Percentiles rank a stretch among this genome's conserved stretches.
These are phyloP conservation scores for Lepeophtheirus salmonis DNA, from an alignment of 1,140 invertebrate genomes.

Conservation along the genomic window DNA sequence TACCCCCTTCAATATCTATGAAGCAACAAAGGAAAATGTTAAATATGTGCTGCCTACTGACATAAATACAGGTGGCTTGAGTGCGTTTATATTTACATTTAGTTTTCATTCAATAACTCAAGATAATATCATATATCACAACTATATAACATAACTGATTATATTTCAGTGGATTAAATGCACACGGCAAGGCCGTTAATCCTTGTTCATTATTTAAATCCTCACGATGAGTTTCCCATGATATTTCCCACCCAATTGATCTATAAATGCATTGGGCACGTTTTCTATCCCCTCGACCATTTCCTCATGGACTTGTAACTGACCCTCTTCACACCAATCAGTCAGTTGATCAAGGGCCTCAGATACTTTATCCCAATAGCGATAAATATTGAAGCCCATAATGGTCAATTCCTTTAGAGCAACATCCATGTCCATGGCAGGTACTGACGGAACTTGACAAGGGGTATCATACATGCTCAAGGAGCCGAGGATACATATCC, in stretches of 20 bases:
- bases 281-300: slow-evolving; percentile 42
- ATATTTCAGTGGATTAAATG: too few relatives aligned
- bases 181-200: too few relatives aligned
- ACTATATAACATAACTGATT: too few relatives aligned
- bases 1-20: too few relatives aligned
- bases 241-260: slow-evolving; percentile 40
- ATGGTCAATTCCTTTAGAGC: slow-evolving; percentile 13
- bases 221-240: slow-evolving; percentile 42
- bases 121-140: too few relatives aligned
- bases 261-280: slow-evolving; percentile 40
- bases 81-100: too few relatives aligned
- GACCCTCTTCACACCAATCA: slow-evolving; percentile 26
- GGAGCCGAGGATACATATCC: not conserved
- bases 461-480: slow-evolving; percentile 3
- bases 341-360: slow-evolving; percentile 5
- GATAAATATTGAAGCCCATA: slow-evolving; percentile 13
- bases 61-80: too few relatives aligned
- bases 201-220: too few relatives aligned
- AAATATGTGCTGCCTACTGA: too few relatives aligned
- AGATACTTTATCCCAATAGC: not conserved
- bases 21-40: too few relatives aligned
- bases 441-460: not conserved
- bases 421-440: slow-evolving; percentile 1
- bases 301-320: slow-evolving; percentile 40
- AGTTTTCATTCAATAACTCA: too few relatives aligned